A percentile compares a stretch with the other conserved stretches of the same genome.
Evolutionary conservation across 2,797 vertebrate species (phyloP).

Genomic region (Acrossocheilus fasciatus): DNA sequence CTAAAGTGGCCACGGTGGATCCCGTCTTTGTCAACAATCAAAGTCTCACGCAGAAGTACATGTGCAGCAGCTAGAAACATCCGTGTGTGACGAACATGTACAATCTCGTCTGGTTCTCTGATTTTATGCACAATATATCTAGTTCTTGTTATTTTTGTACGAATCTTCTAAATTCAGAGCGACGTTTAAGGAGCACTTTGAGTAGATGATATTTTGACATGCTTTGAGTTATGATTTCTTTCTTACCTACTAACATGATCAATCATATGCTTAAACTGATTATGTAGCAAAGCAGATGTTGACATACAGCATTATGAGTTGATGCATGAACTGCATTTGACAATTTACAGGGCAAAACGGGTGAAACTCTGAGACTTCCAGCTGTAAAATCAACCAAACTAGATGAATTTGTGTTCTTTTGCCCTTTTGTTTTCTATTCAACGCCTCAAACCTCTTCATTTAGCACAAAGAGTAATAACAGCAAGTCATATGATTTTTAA

Average conservation of each 20-base stretch:
- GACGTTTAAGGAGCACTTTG: slow-evolving; percentile 63
- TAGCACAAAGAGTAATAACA: slow-evolving; percentile 43
- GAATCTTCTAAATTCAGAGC: slow-evolving; percentile 64
- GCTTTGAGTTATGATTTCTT: slow-evolving; percentile 60
- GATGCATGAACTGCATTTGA: slow-evolving; percentile 59
- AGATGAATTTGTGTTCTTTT: slow-evolving; percentile 17
- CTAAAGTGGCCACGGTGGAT: slow-evolving; percentile 94
- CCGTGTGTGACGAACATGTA: slow-evolving; percentile 65
- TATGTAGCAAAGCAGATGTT: slow-evolving; percentile 59
- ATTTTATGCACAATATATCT: slow-evolving; percentile 81
- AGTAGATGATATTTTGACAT: slow-evolving; percentile 65
- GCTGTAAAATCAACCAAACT: slow-evolving; percentile 48
- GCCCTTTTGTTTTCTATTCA: slow-evolving; percentile 48
- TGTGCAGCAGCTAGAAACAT: slow-evolving; percentile 79
- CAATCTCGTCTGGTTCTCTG: slow-evolving; percentile 78
- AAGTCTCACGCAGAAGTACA: slow-evolving; percentile 82
- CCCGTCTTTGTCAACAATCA: slow-evolving; percentile 88
- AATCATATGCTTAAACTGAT: slow-evolving; percentile 54
- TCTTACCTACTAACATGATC: slow-evolving; percentile 40
- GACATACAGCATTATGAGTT: slow-evolving; percentile 48
- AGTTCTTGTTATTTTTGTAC: slow-evolving; percentile 87
- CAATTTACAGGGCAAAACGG: slow-evolving; percentile 55
- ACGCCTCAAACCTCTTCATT: slow-evolving; percentile 44
- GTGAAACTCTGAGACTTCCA: slow-evolving; percentile 53
- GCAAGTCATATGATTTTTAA: slow-evolving; percentile 33